Evolutionary conservation across 1,140 invertebrate genomes (phyloP).

Genomic region (Lepidurus couesii): DNA sequence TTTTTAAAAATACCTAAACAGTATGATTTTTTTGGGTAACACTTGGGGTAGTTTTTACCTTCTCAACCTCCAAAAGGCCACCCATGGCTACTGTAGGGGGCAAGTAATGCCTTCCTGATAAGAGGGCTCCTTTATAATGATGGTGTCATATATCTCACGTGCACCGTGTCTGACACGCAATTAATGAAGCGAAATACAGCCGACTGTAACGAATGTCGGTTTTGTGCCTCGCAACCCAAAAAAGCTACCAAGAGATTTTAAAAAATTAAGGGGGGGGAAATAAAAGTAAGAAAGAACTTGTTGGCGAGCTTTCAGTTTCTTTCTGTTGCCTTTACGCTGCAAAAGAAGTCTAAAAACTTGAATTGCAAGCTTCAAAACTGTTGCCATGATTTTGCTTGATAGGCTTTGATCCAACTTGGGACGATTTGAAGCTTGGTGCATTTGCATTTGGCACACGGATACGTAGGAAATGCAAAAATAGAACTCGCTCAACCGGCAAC

Average conservation of each 20-base stretch:
- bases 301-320: neutral
- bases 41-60: neutral
- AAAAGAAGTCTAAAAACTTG: no score
- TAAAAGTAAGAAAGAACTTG: neutral
- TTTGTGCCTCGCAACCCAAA: neutral
- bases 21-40: neutral
- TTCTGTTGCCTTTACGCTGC: no score
- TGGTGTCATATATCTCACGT: neutral
- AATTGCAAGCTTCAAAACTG: no score
- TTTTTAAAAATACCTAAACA: neutral
- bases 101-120: constrained; percentile 6
- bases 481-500: neutral
- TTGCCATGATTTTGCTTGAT: no score
- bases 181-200: constrained; percentile 1
- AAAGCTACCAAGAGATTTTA: neutral
- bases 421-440: no score
- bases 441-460: neutral
- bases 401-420: no score
- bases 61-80: neutral
- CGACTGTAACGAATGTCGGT: neutral
- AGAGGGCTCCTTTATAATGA: neutral
- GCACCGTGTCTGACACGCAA: constrained; percentile 7
- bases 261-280: neutral
- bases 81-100: neutral
- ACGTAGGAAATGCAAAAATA: neutral